Evolutionary conservation across 2,797 vertebrate species (phyloP).

Genomic region (Chloroceryle amazona): DNA sequence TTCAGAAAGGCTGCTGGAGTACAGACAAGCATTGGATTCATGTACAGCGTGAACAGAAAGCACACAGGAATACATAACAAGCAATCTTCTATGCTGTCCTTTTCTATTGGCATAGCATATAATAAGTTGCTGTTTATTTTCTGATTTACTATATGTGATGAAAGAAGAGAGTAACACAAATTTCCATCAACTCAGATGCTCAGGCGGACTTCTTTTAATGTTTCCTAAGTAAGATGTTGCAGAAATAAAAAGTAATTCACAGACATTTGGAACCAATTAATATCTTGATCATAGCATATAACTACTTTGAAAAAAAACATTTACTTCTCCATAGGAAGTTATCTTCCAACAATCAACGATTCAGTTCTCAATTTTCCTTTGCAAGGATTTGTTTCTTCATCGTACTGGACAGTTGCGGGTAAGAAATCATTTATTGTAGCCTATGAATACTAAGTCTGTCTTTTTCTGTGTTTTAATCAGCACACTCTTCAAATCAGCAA

Average conservation of each 20-base stretch:
- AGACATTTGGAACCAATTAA: background rate
- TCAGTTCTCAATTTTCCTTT: background rate
- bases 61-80: background rate
- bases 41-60: background rate
- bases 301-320: background rate
- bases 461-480: background rate
- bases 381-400: background rate
- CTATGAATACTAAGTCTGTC: background rate
- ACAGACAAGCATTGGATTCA: background rate
- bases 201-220: background rate
- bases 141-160: background rate
- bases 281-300: background rate
- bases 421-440: background rate
- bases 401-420: rapidly evolving
- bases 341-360: background rate
- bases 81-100: background rate
- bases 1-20: background rate
- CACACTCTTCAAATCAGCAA: background rate
- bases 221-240: background rate
- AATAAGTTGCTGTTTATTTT: background rate
- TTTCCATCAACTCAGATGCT: background rate
- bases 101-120: background rate
- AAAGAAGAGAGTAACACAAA: background rate
- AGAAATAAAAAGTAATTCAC: background rate
- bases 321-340: background rate